A percentile compares a stretch with the other conserved stretches of the same genome.
These are phyloP conservation scores for Parazoanthus darwini DNA, from an alignment of 92 coral and sea anemone species.

Conservation along the genomic window DNA sequence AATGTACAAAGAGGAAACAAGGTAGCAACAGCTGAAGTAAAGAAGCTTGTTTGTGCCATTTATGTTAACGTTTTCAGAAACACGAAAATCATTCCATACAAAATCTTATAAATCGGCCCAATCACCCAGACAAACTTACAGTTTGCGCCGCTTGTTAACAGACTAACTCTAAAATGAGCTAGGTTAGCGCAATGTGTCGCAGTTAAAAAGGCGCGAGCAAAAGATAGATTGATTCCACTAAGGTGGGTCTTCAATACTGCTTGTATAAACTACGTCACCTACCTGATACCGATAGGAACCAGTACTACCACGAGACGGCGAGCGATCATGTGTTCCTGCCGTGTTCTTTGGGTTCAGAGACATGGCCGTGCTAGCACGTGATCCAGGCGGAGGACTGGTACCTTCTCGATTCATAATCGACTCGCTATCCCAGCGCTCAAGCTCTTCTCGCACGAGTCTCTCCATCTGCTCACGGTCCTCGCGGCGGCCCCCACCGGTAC, in stretches of 20 bases:
- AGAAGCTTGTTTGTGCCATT: too few relatives aligned
- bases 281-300: conserved; percentile 42
- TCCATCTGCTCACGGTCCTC: conserved; percentile 97
- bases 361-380: conserved; percentile 92
- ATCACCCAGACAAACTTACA: too few relatives aligned
- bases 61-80: too few relatives aligned
- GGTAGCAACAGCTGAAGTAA: too few relatives aligned
- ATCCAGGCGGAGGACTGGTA: conserved; percentile 69
- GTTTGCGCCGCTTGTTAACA: too few relatives aligned
- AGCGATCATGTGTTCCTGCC: conserved; percentile 60
- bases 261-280: background rate
- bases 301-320: conserved; percentile 61
- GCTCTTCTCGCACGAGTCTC: conserved; percentile 95
- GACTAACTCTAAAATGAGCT: too few relatives aligned
- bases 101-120: too few relatives aligned
- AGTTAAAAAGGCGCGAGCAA: too few relatives aligned
- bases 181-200: too few relatives aligned
- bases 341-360: conserved; percentile 50
- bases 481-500: conserved; percentile 64
- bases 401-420: conserved; percentile 72
- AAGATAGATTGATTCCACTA: too few relatives aligned
- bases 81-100: too few relatives aligned
- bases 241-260: background rate
- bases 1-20: too few relatives aligned
- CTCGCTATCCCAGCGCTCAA: conserved; percentile 97